Base-by-base conservation (phyloP, 1,140 invertebrate genomes). In the Ladona fulva region DNA sequence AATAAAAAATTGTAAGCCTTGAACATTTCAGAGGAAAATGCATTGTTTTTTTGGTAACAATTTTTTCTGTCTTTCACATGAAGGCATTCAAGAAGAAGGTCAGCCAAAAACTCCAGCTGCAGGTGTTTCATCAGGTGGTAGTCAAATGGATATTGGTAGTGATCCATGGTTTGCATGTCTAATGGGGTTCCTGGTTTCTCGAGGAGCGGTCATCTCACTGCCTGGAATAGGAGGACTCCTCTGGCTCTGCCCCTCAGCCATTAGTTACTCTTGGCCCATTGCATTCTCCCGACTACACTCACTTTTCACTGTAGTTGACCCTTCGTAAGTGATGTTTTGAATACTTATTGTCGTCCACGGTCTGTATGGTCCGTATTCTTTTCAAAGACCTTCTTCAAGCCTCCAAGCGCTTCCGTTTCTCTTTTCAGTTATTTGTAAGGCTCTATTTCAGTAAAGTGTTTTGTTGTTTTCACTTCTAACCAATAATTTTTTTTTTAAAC, bases 191-290 rank as follows among this genome's bases (percentile, higher is more conserved):
- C 83, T 97, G 76, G 91, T 95, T 82, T 89, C 92, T 25, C 92
- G 90, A 78, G 88, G 91, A 78, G 89, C 97, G 22, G 74, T n/a
- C 24, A 25, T 42, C 1, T 66, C 52, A 22, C 52, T 12, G 14
- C 14, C 52, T 12, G 52, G 52, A 1, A 22, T 66, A 6, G 52
- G 52, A 6, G 52, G 52, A 12, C 52, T 66, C 12, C 88, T 96
- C 6, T 90, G 92, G 1, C 86, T 90, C 8, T 99, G 97, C 84
- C 93, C 95, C 0, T 91, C 91, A 25, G 95, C 95, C 0, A 89
- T 94, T 0, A 89, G 91, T 59, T 94, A 97, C 82, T 94, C 96
- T 0, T 99, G 98, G 98, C 95, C 97, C 0, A 94, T 98, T 79
- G 92, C 99, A 6, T 98, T 95, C 85, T 91, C 92, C 0, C 89